Evolutionary conservation across 2,113 vertebrate genomes (phyloP).

Genomic region (Amia ocellicauda): DNA sequence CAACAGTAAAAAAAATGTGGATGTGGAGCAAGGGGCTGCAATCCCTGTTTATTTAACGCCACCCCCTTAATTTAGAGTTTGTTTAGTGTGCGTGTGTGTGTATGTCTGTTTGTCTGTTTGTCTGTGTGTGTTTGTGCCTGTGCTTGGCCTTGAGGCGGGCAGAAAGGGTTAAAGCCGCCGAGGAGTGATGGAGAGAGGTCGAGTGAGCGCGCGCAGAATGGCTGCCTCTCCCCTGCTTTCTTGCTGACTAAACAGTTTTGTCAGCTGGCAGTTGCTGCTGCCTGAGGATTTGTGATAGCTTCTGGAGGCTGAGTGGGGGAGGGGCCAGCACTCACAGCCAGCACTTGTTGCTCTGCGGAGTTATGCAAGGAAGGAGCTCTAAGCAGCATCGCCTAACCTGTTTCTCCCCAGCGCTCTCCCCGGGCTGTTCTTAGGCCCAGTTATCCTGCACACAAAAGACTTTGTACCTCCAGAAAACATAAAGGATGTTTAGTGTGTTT

Average conservation of each 20-base stretch:
- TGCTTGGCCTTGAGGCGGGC: background rate
- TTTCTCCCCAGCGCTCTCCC: conserved; percentile 10
- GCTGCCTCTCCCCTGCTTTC: conserved; percentile 36
- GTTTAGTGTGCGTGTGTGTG: background rate
- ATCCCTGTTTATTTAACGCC: no score
- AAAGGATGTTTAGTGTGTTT: no score
- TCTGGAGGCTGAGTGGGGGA: conserved; percentile 53
- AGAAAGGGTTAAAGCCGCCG: conserved; percentile 10
- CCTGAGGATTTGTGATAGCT: conserved; percentile 72
- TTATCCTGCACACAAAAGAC: no score
- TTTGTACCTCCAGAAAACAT: no score
- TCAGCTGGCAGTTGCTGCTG: conserved; percentile 72
- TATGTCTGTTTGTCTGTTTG: no score
- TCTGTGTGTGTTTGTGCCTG: no score
- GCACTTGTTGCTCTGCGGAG: conserved; percentile 48
- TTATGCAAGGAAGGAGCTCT: conserved; percentile 15
- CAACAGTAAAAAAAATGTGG: no score
- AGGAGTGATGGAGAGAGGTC: conserved; percentile 2
- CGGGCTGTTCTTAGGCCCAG: no score
- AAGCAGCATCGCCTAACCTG: conserved; percentile 37
- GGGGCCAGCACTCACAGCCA: conserved; percentile 41
- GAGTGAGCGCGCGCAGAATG: conserved; percentile 20
- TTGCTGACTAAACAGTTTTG: conserved; percentile 81
- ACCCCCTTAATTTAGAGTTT: no score
- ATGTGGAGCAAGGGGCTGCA: no score